These are phyloP conservation scores for Craniophora ligustri DNA, from an alignment of 2,888 invertebrate genomes.

Conservation along the genomic window DNA sequence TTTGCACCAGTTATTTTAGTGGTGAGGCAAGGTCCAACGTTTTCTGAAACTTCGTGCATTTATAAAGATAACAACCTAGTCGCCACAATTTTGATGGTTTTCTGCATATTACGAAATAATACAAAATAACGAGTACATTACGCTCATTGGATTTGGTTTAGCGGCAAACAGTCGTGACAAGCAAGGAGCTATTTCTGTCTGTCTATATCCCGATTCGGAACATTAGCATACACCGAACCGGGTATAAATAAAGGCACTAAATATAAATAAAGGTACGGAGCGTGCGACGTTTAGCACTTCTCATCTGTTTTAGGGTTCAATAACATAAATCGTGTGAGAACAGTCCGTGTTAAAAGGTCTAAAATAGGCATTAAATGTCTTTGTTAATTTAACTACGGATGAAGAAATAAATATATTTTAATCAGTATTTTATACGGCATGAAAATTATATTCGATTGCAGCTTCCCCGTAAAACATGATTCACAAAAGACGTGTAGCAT, in stretches of 20 bases:
- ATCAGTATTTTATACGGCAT: slow-evolving; percentile 35
- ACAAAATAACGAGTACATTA: slow-evolving; percentile 28
- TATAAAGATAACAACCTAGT: slow-evolving; percentile 44
- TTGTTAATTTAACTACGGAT: slow-evolving; percentile 38
- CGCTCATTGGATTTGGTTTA: slow-evolving; percentile 54
- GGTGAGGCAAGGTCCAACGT: slow-evolving; percentile 24
- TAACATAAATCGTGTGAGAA: slow-evolving; percentile 52
- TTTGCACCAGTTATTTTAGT: slow-evolving; percentile 31
- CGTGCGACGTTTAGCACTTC: slow-evolving; percentile 50
- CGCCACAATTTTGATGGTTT: slow-evolving; percentile 11
- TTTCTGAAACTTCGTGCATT: slow-evolving; percentile 42
- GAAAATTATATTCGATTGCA: slow-evolving; percentile 24
- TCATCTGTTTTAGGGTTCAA: slow-evolving; percentile 56
- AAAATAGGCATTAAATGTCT: slow-evolving; percentile 39
- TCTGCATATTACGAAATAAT: slow-evolving; percentile 25
- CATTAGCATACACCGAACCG: slow-evolving; percentile 61
- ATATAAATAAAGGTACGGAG: slow-evolving; percentile 57
- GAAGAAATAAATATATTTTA: slow-evolving; percentile 41
- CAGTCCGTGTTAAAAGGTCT: slow-evolving; percentile 34
- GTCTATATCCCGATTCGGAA: slow-evolving; percentile 65
- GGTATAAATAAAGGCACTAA: slow-evolving; percentile 62
- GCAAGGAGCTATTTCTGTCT: slow-evolving; percentile 66
- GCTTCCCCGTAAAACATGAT: slow-evolving; percentile 25
- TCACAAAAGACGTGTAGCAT: slow-evolving; percentile 32
- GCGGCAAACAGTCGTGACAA: slow-evolving; percentile 68